Conservation (phyloP, 2,113 vertebrate genomes). For the Caretta caretta region DNA sequence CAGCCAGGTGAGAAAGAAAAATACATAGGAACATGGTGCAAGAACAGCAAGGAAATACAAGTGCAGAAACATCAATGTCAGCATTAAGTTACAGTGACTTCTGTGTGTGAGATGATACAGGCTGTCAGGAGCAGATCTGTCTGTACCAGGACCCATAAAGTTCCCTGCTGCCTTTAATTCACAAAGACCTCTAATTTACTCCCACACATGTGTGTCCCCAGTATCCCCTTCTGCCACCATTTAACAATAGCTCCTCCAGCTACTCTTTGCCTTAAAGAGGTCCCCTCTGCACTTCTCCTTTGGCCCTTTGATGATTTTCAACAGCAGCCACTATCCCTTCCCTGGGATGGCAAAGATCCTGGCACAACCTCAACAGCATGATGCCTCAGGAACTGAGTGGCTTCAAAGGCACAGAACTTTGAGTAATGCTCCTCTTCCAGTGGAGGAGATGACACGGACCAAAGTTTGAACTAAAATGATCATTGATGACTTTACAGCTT, state of each 20-base stretch:
- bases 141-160: background rate
- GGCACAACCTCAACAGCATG: background rate
- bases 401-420: background rate
- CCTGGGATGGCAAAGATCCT: background rate
- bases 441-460: background rate
- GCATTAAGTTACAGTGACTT: background rate
- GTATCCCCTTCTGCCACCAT: background rate
- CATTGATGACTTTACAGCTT: background rate
- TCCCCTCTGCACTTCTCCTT: background rate
- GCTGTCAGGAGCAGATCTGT: background rate
- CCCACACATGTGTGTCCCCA: background rate
- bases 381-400: background rate
- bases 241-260: background rate
- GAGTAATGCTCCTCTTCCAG: background rate
- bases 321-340: background rate
- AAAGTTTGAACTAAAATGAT: fast-evolving
- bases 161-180: background rate
- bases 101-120: background rate
- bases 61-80: background rate
- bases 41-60: background rate
- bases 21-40: background rate
- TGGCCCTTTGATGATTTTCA: background rate
- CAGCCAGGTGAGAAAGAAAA: constrained; percentile 4
- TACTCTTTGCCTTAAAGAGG: background rate
- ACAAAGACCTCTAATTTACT: background rate